A percentile compares a stretch with the other conserved stretches of the same genome.
Evolutionary conservation across 2,888 invertebrate species (phyloP).

Genomic region (Enchytraeus crypticus): DNA sequence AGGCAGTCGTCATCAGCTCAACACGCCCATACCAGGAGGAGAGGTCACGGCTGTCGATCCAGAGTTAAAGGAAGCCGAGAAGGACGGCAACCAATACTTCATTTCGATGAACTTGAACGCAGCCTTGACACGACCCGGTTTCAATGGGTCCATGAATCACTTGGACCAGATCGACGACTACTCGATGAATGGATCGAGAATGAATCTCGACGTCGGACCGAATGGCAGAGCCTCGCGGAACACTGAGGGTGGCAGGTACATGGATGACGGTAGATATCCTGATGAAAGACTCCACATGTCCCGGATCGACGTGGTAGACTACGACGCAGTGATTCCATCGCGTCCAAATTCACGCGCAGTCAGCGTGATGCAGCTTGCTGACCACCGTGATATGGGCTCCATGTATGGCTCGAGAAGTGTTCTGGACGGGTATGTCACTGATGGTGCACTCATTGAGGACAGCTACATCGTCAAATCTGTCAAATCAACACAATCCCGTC

Average conservation of each 20-base stretch:
- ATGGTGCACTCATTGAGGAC: not conserved
- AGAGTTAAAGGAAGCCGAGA: slow-evolving; percentile 12
- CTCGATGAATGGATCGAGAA: not conserved
- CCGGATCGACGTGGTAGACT: not conserved
- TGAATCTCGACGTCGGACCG: not conserved
- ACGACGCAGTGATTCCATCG: not conserved
- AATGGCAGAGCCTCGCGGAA: no score
- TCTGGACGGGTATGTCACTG: not conserved
- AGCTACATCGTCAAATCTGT: not conserved
- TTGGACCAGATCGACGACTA: not conserved
- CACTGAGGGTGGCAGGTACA: not conserved
- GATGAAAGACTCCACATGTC: not conserved
- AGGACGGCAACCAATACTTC: slow-evolving; percentile 16
- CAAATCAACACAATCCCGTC: not conserved
- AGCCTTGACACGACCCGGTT: not conserved
- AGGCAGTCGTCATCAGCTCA: not conserved
- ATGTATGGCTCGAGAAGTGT: not conserved
- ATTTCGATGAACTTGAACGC: slow-evolving; percentile 19
- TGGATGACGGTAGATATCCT: not conserved
- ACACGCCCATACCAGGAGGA: not conserved
- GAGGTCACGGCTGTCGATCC: slow-evolving; percentile 13
- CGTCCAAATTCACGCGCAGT: not conserved
- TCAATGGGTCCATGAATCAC: not conserved
- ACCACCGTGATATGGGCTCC: not conserved
- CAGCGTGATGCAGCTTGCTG: not conserved